Evolutionary conservation across 1,140 invertebrate species (phyloP), one percentile per base, ranked within the genome.

Genomic region (Sinonovacula constricta): DNA sequence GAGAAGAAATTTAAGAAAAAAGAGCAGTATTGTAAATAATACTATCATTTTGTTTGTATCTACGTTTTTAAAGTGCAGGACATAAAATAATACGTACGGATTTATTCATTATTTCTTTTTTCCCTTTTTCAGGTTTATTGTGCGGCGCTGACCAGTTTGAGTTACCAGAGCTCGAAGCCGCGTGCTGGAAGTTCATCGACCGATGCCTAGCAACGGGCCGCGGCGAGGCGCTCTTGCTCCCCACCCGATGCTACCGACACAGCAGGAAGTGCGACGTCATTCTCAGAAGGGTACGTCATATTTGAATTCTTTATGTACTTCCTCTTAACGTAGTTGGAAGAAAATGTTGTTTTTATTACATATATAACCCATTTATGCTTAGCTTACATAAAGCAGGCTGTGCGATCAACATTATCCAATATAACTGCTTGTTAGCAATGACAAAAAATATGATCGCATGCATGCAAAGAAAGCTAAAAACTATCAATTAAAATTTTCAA

Each of bases 121-220:
- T 60, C 57, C n/a, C 3, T 34, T 26, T 45, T 39, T 34, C 68
- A 71, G 56, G 68, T 15, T 36, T 74, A 54, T 51, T 74, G 30
- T 74, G 71, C 49, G 71, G 59, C 14, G 71, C 71, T 14, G 39
- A 54, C 24, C 71, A 74, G 30, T 74, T 74, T 28, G 59, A 74
- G 59, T 33, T 74, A 31, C 15, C n/a, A 22, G 71, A 74, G 18
- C 28, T 74, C 14, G 60, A 74, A 54, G 10, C 51, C 26, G 71
- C 71, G 2, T 74, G 71, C 33, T 74, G 71, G 71, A 36, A 65
- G 30, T 74, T 65, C 39, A 63, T 74, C 4, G 60, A 56, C 39
- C 14, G 28, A 39, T 60, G 71, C 34, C 12, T 74, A 30, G 60
- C 51, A 54, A n/a, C 5, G 5, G 71, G 71, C 22, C 34, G 22